Percentiles rank a stretch among this genome's conserved stretches.
Conservation (phyloP, 1,140 invertebrate species). For the Halesus radiatus region DNA sequence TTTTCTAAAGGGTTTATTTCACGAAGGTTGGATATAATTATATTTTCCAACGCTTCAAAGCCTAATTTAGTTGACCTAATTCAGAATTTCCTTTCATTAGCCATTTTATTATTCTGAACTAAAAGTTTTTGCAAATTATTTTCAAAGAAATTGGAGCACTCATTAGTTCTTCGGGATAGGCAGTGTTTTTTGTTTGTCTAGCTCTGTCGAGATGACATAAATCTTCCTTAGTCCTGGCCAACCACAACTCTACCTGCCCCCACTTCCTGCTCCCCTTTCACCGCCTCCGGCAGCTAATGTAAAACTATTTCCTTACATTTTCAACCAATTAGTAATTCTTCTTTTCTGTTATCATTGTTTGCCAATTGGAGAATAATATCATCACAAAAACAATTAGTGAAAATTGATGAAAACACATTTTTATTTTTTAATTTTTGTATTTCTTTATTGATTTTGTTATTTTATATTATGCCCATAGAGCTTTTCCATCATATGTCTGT, state of each 20-base stretch:
- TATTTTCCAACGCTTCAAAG: too few species aligned
- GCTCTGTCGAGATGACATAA: slow-evolving; percentile 31
- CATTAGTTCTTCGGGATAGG: slow-evolving; percentile 3
- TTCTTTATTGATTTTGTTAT: too few species aligned
- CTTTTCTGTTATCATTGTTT: neutral
- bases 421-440: too few species aligned
- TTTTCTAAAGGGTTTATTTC: too few species aligned
- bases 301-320: slow-evolving; percentile 16
- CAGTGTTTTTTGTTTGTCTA: slow-evolving; percentile 45
- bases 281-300: neutral
- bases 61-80: too few species aligned
- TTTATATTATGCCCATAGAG: too few species aligned
- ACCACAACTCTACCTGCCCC: slow-evolving; percentile 1
- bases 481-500: too few species aligned
- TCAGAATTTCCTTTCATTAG: neutral
- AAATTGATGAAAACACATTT: too few species aligned
- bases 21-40: too few species aligned
- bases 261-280: neutral
- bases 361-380: neutral
- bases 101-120: slow-evolving; percentile 16
- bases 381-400: too few species aligned
- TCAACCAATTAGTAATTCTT: slow-evolving; percentile 4
- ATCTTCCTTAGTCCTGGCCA: slow-evolving; percentile 42
- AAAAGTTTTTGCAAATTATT: slow-evolving; percentile 21
- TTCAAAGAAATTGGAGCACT: slow-evolving; percentile 29